Conservation (phyloP, 2,797 vertebrate species). For the Silurus lanzhouensis region DNA sequence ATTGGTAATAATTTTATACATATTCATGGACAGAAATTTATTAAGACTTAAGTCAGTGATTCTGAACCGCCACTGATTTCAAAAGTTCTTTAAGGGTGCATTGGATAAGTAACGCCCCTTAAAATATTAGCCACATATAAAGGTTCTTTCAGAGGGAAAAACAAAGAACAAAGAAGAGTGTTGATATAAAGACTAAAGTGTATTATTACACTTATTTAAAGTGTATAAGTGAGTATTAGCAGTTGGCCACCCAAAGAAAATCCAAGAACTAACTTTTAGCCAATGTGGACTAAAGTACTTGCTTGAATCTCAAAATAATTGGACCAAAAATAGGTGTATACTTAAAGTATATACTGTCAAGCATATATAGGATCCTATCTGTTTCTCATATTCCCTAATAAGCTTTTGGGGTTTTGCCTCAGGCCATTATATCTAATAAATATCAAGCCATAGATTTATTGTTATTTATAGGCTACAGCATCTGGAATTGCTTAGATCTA, state of each 20-base stretch:
- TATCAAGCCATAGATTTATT: conserved; percentile 25
- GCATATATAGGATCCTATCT: conserved; percentile 9
- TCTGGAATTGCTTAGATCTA: conserved; percentile 29
- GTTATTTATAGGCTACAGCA: conserved; percentile 40
- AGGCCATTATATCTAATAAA: conserved; percentile 44
- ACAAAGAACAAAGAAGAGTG: not conserved
- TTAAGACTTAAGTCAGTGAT: too few species aligned
- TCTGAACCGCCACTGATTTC: too few species aligned
- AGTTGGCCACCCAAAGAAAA: not conserved
- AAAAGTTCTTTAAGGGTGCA: not conserved
- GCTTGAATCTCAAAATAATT: not conserved
- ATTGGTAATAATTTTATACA: too few species aligned
- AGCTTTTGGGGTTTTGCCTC: conserved; percentile 26
- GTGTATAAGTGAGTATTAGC: not conserved
- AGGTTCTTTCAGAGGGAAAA: not conserved
- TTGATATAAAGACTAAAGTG: not conserved
- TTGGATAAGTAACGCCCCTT: not conserved
- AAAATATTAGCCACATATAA: not conserved
- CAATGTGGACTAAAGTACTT: not conserved
- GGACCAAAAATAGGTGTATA: not conserved
- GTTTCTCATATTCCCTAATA: conserved; percentile 44
- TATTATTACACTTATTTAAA: not conserved
- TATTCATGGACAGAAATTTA: too few species aligned
- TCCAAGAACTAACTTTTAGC: not conserved
- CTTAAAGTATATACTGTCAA: not conserved